Conservation (phyloP, 2,113 vertebrate genomes). For the Pionites leucogaster region DNA sequence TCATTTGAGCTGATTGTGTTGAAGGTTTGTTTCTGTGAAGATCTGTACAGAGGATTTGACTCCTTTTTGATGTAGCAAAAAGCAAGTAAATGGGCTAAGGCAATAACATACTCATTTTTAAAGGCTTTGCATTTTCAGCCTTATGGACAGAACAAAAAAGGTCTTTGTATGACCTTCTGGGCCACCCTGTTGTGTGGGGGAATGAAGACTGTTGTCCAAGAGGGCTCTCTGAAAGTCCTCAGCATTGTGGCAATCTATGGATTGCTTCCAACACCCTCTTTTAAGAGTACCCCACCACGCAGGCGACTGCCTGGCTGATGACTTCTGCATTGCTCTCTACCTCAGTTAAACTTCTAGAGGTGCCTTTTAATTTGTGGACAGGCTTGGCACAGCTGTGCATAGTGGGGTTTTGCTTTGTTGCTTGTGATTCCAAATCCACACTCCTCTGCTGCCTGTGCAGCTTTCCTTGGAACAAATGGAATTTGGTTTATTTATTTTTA, state of each 20-base stretch:
- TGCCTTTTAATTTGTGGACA: not conserved
- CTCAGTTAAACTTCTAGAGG: not conserved
- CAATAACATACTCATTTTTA: not conserved
- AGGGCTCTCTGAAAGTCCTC: not conserved
- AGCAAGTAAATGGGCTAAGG: not conserved
- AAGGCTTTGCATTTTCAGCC: not conserved
- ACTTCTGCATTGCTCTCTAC: not conserved
- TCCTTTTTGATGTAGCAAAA: not conserved
- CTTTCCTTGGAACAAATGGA: not conserved
- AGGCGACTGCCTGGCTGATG: not conserved
- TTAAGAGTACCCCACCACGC: not conserved
- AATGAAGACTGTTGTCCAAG: not conserved
- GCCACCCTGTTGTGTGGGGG: not conserved
- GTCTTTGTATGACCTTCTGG: not conserved
- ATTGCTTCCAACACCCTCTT: not conserved
- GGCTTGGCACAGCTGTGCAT: not conserved
- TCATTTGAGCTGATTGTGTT: not conserved
- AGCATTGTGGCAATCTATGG: not conserved
- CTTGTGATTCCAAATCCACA: not conserved
- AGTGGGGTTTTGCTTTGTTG: not conserved
- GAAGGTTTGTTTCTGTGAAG: not conserved
- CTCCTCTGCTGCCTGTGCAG: not conserved
- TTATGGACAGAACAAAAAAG: not conserved
- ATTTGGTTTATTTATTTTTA: not conserved
- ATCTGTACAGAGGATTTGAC: not conserved